A percentile compares a stretch with the other conserved stretches of the same genome.
Conservation (phyloP, 2,888 invertebrate genomes). For the Orchestes rusci region DNA sequence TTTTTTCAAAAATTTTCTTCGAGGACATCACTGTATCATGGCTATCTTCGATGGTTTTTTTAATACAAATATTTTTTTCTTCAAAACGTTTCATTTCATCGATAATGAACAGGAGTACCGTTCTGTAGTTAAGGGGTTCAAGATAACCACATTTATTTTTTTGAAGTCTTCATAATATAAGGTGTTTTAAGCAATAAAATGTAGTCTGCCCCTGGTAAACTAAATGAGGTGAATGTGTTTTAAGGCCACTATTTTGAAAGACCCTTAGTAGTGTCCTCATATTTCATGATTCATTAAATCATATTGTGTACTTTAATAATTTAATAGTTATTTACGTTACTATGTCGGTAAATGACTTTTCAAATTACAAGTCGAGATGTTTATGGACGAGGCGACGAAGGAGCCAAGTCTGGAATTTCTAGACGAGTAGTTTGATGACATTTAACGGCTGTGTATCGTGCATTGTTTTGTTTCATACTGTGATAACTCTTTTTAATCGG, state of each 20-base stretch:
- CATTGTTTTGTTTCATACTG: too few relatives aligned
- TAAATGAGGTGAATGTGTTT: neutral
- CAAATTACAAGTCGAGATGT: too few relatives aligned
- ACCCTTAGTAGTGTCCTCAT: neutral
- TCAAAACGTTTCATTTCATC: neutral
- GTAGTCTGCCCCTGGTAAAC: neutral
- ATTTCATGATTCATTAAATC: neutral
- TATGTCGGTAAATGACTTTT: too few relatives aligned
- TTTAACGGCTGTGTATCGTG: too few relatives aligned
- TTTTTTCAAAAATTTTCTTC: neutral
- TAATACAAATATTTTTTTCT: neutral
- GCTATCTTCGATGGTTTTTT: neutral
- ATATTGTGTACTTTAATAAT: neutral
- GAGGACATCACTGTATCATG: neutral
- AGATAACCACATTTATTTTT: neutral
- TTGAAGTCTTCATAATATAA: neutral
- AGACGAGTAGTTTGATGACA: too few relatives aligned
- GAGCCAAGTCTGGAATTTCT: too few relatives aligned
- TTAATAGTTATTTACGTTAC: too few relatives aligned
- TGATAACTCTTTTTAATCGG: too few relatives aligned
- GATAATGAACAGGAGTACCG: neutral
- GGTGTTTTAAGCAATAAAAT: neutral
- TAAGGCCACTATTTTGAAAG: neutral
- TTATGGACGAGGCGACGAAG: too few relatives aligned
- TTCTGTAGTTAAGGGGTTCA: neutral